These are phyloP conservation scores for Melanotus villosus DNA, from an alignment of 2,888 invertebrate genomes.

Conservation along the genomic window DNA sequence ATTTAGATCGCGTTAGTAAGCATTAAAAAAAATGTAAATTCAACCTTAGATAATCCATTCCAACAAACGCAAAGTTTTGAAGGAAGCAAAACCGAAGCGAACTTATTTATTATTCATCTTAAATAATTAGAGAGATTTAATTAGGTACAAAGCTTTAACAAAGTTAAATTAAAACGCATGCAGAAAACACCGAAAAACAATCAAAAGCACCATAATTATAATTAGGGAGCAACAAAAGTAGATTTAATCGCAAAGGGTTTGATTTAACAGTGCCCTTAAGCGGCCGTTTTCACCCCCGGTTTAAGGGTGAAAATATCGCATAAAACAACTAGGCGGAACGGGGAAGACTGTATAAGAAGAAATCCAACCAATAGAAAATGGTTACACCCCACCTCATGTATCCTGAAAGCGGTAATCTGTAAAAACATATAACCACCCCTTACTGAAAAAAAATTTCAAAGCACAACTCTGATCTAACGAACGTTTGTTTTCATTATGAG, in stretches of 20 bases:
- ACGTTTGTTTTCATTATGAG: conserved; percentile 14
- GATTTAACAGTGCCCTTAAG: conserved; percentile 44
- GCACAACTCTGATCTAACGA: conserved; percentile 31
- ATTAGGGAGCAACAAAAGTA: conserved; percentile 61
- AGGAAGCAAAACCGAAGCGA: too few relatives aligned
- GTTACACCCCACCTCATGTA: conserved; percentile 53
- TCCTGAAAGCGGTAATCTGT: conserved; percentile 50
- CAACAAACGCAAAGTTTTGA: too few relatives aligned
- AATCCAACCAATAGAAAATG: conserved; percentile 57
- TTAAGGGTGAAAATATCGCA: conserved; percentile 56
- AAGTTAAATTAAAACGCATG: conserved; percentile 34
- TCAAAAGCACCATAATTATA: conserved; percentile 48
- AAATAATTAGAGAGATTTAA: conserved; percentile 30
- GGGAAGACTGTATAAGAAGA: conserved; percentile 60
- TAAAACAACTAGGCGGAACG: conserved; percentile 56
- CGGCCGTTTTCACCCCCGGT: conserved; percentile 51
- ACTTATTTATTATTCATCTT: too few relatives aligned
- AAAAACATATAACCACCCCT: conserved; percentile 53
- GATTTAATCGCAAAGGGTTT: conserved; percentile 61
- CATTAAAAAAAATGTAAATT: too few relatives aligned
- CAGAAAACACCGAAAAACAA: conserved; percentile 42
- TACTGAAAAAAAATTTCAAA: conserved; percentile 43
- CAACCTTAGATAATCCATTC: too few relatives aligned
- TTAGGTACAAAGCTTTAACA: conserved; percentile 33
- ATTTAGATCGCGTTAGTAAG: too few relatives aligned